Conservation (phyloP, 2,113 vertebrate species). For the Ondatra zibethicus region DNA sequence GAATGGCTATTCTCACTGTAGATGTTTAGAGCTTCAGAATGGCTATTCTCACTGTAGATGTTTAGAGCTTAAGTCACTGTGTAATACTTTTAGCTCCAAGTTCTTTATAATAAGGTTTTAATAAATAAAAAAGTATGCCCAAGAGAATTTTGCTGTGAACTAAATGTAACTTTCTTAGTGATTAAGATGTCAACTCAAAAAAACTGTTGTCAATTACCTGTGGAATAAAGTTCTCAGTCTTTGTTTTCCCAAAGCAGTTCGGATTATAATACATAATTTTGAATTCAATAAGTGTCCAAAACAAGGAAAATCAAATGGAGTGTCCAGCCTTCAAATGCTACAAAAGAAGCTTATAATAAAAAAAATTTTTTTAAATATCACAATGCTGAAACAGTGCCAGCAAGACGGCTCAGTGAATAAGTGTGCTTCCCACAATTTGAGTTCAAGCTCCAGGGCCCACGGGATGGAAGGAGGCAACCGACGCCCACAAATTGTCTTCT, state of each 20-base stretch:
- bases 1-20: not conserved
- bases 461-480: not conserved
- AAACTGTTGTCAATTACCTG: not conserved
- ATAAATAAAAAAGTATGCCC: not conserved
- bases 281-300: conserved; percentile 42
- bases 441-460: not conserved
- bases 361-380: conserved; percentile 46
- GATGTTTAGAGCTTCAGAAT: not conserved
- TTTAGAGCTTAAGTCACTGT: no score
- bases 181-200: not conserved
- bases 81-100: not conserved
- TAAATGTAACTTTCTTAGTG: not conserved
- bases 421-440: not conserved
- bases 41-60: not conserved
- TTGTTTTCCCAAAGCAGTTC: conserved; percentile 17
- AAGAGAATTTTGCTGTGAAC: not conserved
- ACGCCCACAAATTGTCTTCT: not conserved
- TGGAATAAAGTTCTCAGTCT: conserved; percentile 28
- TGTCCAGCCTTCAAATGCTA: not conserved
- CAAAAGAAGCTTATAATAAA: conserved; percentile 9
- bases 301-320: conserved; percentile 47
- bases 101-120: not conserved
- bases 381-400: conserved; percentile 30
- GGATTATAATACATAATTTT: conserved; percentile 34
- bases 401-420: not conserved